A percentile compares a stretch with the other conserved stretches of the same genome.
Evolutionary conservation across 92 coral and sea anemone genomes (phyloP).

Genomic region (Plumapathes pennacea): DNA sequence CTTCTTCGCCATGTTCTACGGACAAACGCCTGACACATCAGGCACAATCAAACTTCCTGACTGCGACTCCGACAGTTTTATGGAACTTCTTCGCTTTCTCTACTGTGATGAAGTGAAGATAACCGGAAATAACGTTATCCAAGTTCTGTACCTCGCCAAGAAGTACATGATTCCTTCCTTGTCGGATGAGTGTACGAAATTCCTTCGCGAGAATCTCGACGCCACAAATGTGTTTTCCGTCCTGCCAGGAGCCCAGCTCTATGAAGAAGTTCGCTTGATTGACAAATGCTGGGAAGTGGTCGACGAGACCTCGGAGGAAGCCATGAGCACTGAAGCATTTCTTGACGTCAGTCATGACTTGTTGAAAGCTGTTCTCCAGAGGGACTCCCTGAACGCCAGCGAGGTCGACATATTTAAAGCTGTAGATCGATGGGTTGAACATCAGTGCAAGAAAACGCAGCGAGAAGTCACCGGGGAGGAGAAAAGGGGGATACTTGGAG

Average conservation of each 20-base stretch:
- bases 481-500: too few species aligned
- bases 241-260: constrained; percentile 46
- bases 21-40: constrained; percentile 41
- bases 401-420: constrained; percentile 50
- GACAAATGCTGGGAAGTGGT: constrained; percentile 67
- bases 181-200: constrained; percentile 45
- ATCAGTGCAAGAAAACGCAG: too few species aligned
- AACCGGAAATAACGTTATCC: constrained; percentile 59
- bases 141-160: constrained; percentile 67
- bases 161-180: constrained; percentile 63
- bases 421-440: too few species aligned
- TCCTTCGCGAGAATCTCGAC: constrained; percentile 48
- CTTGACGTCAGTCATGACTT: constrained; percentile 19
- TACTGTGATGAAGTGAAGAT: constrained; percentile 63
- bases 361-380: constrained; percentile 20
- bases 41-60: constrained; percentile 53
- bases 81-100: constrained; percentile 56
- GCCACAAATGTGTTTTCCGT: constrained; percentile 59
- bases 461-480: too few species aligned
- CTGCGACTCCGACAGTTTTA: constrained; percentile 50
- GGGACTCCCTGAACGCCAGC: constrained; percentile 26
- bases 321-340: constrained; percentile 46
- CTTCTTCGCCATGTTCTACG: constrained; percentile 57
- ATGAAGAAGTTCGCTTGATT: constrained; percentile 45
- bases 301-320: constrained; percentile 45